Evolutionary conservation across 1,140 invertebrate genomes (phyloP).

Genomic region (Patella vulgata): DNA sequence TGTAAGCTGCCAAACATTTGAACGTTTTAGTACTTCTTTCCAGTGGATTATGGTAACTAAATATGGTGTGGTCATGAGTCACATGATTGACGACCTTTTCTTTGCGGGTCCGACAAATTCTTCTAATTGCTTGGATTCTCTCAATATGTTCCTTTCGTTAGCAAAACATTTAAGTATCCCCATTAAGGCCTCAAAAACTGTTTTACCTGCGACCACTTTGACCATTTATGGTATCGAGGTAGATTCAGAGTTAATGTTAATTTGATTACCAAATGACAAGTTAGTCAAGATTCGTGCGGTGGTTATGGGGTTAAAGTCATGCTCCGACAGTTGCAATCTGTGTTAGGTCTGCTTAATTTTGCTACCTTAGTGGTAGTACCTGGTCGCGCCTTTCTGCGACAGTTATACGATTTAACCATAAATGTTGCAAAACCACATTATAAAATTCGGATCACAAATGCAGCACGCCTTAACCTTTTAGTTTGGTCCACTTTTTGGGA

Average conservation of each 20-base stretch:
- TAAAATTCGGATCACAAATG: conserved; percentile 12
- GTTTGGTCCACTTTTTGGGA: conserved; percentile 21
- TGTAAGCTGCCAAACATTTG: conserved; percentile 27
- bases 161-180: conserved; percentile 11
- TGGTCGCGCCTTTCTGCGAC: conserved; percentile 13
- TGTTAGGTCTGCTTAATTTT: conserved; percentile 24
- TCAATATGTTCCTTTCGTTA: conserved; percentile 14
- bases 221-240: conserved; percentile 28
- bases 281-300: conserved; percentile 11
- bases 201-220: conserved; percentile 10
- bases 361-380: conserved; percentile 18
- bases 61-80: conserved; percentile 5
- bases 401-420: conserved; percentile 20
- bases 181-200: conserved; percentile 26
- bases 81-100: conserved; percentile 37
- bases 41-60: conserved; percentile 24
- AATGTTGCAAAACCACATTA: conserved; percentile 19
- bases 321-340: conserved; percentile 22
- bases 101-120: conserved; percentile 9
- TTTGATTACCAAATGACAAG: conserved; percentile 19
- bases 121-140: conserved; percentile 4
- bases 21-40: conserved; percentile 23
- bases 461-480: conserved; percentile 14
- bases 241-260: conserved; percentile 17
- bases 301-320: background rate